Evolutionary conservation across 2,888 invertebrate genomes (phyloP), one percentile per base, ranked within the genome.

Genomic region (Perizoma affinitatum): DNA sequence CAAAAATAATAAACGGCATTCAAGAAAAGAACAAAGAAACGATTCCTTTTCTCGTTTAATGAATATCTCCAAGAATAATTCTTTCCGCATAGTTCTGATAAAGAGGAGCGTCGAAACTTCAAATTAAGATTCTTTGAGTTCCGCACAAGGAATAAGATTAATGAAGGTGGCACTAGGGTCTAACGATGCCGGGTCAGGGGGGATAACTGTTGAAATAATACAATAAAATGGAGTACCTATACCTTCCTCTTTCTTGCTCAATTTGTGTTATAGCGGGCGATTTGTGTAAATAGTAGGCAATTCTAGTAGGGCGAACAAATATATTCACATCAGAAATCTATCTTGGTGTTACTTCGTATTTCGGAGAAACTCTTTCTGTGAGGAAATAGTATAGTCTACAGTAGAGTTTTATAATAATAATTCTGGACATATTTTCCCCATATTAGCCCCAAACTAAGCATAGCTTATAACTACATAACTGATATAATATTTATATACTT

Each of bases 121-220:
- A 92, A 92, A 91, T 92, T 92, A 92, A 91, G 91, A 91, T 91
- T 91, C 90, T 86, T 90, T 69, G 87, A 90, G 92, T 90, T 91
- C 87, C 83, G 78, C 73, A 74, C 74, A 71, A 83, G 84, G 87
- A 87, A 86, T 83, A 88, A 91, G 91, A 92, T 92, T 90, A 91
- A 91, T 91, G 91, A 88, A 87, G 83, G 88, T 78, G 84, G 80
- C 87, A 90, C 89, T 90, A 79, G 85, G 84, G 84, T 75, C 74
- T 87, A 86, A 87, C 85, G 87, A 86, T 76, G 79, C 77, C 46
- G 78, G 84, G 79, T 79, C 82, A 80, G 76, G 73, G 81, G 79
- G 77, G 76, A 79, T 83, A 81, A 81, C 84, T 80, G 80, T 80
- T 82, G 71, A 79, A 86, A 87, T 86, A 86, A 87, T 84, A 85